Percentiles rank a stretch among this genome's conserved stretches.
phyloP scores from a whole-genome alignment of 2,888 invertebrate species.

The Caenorhabditis sinica region DNA sequence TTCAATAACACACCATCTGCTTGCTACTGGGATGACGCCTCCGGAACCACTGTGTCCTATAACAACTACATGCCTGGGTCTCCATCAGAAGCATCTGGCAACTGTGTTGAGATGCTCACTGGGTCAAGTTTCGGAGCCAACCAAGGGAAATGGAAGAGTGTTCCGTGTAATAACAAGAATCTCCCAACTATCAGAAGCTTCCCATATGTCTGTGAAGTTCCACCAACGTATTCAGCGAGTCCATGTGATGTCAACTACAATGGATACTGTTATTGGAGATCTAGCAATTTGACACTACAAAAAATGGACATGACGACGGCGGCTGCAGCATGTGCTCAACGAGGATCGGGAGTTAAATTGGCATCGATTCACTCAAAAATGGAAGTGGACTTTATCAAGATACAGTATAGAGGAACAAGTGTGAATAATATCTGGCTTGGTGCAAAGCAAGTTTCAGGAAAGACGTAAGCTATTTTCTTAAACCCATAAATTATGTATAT shows the following conservation, averaged over 20 bases:
- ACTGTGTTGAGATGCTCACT: background rate
- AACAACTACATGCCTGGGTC: background rate
- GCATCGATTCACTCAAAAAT: slow-evolving; percentile 2
- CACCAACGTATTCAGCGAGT: background rate
- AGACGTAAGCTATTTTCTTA: background rate
- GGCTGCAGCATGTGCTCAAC: background rate
- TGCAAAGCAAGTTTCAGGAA: background rate
- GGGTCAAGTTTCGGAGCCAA: background rate
- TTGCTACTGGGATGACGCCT: background rate
- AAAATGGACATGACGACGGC: background rate
- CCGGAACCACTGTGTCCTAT: background rate
- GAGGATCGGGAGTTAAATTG: background rate
- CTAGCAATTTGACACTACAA: background rate
- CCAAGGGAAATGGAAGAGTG: background rate
- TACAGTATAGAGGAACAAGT: background rate
- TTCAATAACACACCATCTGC: background rate
- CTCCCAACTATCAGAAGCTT: background rate
- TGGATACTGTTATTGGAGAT: background rate
- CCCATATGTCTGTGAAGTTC: background rate
- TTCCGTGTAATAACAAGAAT: background rate
- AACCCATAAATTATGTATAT: background rate
- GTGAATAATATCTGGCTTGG: background rate
- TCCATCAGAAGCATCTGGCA: background rate
- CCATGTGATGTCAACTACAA: slow-evolving; percentile 7
- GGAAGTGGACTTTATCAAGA: background rate